A percentile compares a stretch with the other conserved stretches of the same genome.
phyloP scores from a whole-genome alignment of 1,140 invertebrate species.

The Agrypnia vestita region DNA sequence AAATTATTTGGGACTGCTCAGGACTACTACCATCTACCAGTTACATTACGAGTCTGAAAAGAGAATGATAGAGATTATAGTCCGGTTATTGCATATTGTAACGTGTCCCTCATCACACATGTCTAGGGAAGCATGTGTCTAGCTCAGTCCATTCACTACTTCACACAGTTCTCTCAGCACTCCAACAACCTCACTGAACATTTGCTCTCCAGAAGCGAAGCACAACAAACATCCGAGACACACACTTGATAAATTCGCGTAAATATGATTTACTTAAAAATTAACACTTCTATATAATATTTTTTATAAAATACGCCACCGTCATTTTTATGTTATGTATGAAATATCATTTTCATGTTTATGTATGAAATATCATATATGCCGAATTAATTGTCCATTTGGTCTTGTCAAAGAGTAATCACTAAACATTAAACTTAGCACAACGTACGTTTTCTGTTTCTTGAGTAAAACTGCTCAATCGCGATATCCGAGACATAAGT shows the following conservation, averaged over 20 bases:
- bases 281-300: conserved; percentile 25
- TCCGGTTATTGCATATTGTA: conserved; percentile 16
- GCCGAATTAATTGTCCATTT: not conserved
- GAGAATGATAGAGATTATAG: conserved; percentile 31
- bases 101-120: not conserved
- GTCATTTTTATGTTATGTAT: conserved; percentile 2
- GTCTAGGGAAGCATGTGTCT: not conserved
- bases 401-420: conserved; percentile 25
- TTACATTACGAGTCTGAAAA: conserved; percentile 33
- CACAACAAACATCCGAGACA: conserved; percentile 1
- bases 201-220: not conserved
- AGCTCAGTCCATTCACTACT: not conserved
- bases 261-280: conserved; percentile 22
- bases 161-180: not conserved
- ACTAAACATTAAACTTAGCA: not conserved
- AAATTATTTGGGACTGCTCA: conserved; percentile 29
- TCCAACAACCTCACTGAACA: not conserved
- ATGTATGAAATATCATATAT: not conserved
- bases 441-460: no score
- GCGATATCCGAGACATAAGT: not conserved
- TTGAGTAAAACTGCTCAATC: not conserved
- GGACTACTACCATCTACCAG: conserved; percentile 2
- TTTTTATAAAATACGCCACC: conserved; percentile 18
- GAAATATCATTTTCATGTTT: not conserved
- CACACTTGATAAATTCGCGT: conserved; percentile 27